Base-by-base conservation (phyloP, 1,140 invertebrate species). In the Zaprionus capensis region DNA sequence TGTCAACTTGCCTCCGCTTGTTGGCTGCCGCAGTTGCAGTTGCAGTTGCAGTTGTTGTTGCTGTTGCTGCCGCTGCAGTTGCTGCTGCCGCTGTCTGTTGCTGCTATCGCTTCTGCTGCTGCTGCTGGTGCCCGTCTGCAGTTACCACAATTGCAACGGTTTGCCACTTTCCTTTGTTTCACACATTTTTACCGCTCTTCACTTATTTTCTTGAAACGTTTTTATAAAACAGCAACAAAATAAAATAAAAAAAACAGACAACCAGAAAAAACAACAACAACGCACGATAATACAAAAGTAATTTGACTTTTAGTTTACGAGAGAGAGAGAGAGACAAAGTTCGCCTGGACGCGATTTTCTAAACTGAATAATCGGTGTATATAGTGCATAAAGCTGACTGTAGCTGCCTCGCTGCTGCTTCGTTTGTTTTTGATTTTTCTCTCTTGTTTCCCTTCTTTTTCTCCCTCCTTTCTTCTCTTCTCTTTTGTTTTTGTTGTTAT, bases 81-180 rank as follows among this genome's bases (percentile, higher is more conserved):
- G 63, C 58, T 56, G 62, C 15, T 81, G 57, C 46, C 51, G 56
- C 63, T 62, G 66, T 31, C 41, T 68, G 36, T 55, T 41, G 62
- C 66, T 56, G 73, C 53, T 65, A 56, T 36, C 64, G 44, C 57
- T 65, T 31, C 24, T 61, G 20, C 36, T 44, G n/a, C 41, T 44
- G n/a, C 6, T 17, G 15, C n/a, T 59, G 59, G 15, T 71, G 38
- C 71, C 58, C 65, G 41, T 58, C 31, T 71, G 73, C 68, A 44
- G 62, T 82, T 70, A 87, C 78, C 61, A 73, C 80, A 84, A 74
- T 79, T 71, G 79, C 82, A 67, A 71, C 78, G 51, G 76, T 56
- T 71, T 76, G 74, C 81, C 81, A 88, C 84, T 88, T 88, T 88
- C 84, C 85, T 84, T 88, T 88, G 85, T 90, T 67, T 81, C 69